Evolutionary conservation across 2,888 invertebrate species (phyloP), one percentile per base, ranked within the genome.

Genomic region (Rotaria sp.): DNA sequence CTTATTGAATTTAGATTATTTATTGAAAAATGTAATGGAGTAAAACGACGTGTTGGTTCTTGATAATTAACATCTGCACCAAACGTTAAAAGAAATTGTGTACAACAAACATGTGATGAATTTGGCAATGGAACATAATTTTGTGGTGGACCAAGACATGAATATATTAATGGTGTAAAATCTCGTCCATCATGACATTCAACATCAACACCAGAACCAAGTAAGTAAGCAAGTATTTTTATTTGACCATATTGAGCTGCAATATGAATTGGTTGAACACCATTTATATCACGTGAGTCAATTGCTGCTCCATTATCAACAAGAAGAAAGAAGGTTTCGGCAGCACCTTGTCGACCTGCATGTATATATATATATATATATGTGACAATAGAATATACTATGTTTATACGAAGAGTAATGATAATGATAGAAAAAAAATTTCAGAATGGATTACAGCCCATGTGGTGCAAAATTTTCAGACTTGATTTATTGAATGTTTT

Each of bases 41-140:
- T 52, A 52, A 30, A 52, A 24, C 11, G 4, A 24, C 52, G 50
- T 11, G 30, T 84, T n/a, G 48, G 50, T 10, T 52, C 52, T 41
- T 84, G 84, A 84, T 35, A n/a, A 30, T 84, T 84, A 26, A 84
- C 15, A 18, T 84, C 10, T 18, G 84, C 84, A 84, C 84, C 84
- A 24, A 84, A 84, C n/a, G 50, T 30, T 30, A 84, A 24, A 26
- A 84, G n/a, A 30, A 84, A 35, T 35, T 84, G 50, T 21, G 52
- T 84, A 38, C 41, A 35, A 52, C 35, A 30, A 21, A 8, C 1
- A 50, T 84, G 50, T 21, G n/a, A 21, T 30, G 35, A 7, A 45
- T 48, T 26, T 15, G 41, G 48, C 2, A 24, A 3, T 11, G 67
- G 67, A 35, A 18, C 18, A 35, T 67, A 67, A 35, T 26, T 5